phyloP scores from a whole-genome alignment of 2,888 invertebrate species.

The Cephus nigrinus region DNA sequence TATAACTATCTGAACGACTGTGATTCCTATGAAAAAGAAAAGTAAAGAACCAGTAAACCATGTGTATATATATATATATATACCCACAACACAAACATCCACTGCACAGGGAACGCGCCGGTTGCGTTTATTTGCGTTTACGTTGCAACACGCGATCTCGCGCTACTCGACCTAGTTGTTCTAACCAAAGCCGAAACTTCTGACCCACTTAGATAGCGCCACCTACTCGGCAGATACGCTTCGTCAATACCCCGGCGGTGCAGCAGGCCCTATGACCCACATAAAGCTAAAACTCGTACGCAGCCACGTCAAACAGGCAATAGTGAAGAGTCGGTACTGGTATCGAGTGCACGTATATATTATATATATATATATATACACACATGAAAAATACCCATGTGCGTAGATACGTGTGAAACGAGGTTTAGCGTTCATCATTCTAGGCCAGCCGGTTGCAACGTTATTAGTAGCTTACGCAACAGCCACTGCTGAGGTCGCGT shows the following conservation, averaged over 20 bases:
- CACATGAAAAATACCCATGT: too few relatives aligned
- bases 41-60: too few relatives aligned
- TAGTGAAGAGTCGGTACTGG: background rate
- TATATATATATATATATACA: too few relatives aligned
- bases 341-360: background rate
- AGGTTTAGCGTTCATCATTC: too few relatives aligned
- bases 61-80: too few relatives aligned
- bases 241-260: background rate
- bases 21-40: too few relatives aligned
- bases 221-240: background rate
- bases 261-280: background rate
- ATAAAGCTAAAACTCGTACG: background rate
- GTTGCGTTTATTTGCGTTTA: constrained; percentile 14
- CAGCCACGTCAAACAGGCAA: background rate
- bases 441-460: too few relatives aligned
- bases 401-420: too few relatives aligned
- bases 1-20: too few relatives aligned
- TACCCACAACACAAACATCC: background rate
- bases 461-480: too few relatives aligned
- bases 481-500: too few relatives aligned
- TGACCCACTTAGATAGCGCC: constrained; percentile 31
- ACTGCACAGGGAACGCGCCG: constrained; percentile 25
- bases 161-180: constrained; percentile 37
- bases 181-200: constrained; percentile 34
- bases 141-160: constrained; percentile 27